Conservation (phyloP, 2,888 invertebrate species). For the Acleris laterana region DNA sequence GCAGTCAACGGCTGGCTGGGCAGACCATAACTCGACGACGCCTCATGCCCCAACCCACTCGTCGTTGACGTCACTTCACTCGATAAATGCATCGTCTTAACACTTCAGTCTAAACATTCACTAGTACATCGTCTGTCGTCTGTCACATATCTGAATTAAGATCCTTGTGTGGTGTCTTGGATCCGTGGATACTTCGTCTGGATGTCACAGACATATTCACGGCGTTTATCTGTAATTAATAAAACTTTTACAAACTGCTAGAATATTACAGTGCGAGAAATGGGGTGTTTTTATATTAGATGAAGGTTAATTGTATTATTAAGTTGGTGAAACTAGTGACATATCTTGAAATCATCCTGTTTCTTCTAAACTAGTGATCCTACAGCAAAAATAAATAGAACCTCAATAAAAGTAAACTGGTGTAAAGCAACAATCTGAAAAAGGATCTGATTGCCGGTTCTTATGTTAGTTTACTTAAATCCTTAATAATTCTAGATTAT, state of each 20-base stretch:
- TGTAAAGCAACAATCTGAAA: too few relatives aligned
- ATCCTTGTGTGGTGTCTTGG: background rate
- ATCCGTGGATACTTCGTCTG: background rate
- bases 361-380: too few relatives aligned
- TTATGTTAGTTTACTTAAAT: too few relatives aligned
- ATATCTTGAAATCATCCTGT: too few relatives aligned
- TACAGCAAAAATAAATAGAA: too few relatives aligned
- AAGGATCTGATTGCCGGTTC: too few relatives aligned
- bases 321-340: too few relatives aligned
- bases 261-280: too few relatives aligned
- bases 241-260: background rate
- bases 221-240: constrained; percentile 18
- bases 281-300: too few relatives aligned
- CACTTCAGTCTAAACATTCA: constrained; percentile 38
- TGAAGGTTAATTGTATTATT: too few relatives aligned
- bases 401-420: too few relatives aligned
- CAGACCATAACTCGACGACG: constrained; percentile 74
- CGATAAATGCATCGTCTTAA: constrained; percentile 88
- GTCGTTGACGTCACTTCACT: constrained; percentile 91
- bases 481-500: background rate
- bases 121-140: constrained; percentile 22
- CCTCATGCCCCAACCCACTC: constrained; percentile 79
- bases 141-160: constrained; percentile 21
- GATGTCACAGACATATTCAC: constrained; percentile 20
- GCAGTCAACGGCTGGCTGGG: constrained; percentile 89